These are phyloP conservation scores for Agonopterix subpropinquella DNA, from an alignment of 2,888 invertebrate genomes.

Conservation along the genomic window DNA sequence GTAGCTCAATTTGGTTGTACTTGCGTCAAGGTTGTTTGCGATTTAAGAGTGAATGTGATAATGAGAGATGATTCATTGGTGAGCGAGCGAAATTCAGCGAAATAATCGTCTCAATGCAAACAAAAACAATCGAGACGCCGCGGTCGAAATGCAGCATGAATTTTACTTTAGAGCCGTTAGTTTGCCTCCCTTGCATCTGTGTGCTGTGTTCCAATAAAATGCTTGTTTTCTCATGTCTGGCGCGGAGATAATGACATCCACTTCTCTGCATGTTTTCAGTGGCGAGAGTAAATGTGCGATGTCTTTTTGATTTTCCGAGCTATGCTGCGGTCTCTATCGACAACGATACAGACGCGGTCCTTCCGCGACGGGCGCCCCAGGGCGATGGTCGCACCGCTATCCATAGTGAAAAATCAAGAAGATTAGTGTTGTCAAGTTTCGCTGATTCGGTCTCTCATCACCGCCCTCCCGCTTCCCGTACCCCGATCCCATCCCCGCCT, in stretches of 20 bases:
- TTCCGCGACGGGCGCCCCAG: constrained; percentile 21
- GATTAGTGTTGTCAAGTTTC: constrained; percentile 57
- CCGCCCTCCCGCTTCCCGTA: constrained; percentile 32
- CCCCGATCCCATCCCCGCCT: constrained; percentile 20
- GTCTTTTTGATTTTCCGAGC: constrained; percentile 68
- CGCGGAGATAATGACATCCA: constrained; percentile 40
- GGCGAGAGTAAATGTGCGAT: constrained; percentile 62
- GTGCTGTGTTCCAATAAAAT: constrained; percentile 51
- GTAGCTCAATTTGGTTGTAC: constrained; percentile 67
- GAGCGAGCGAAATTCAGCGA: constrained; percentile 73
- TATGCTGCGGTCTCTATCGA: constrained; percentile 49
- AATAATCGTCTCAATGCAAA: constrained; percentile 33
- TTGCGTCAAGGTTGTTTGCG: constrained; percentile 55
- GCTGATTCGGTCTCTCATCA: constrained; percentile 72
- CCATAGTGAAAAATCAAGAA: constrained; percentile 68
- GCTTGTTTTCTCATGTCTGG: constrained; percentile 43
- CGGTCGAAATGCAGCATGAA: constrained; percentile 51
- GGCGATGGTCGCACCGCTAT: constrained; percentile 43
- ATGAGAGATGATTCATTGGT: constrained; percentile 28
- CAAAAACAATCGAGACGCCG: constrained; percentile 28
- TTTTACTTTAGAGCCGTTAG: constrained; percentile 49
- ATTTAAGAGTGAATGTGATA: constrained; percentile 38
- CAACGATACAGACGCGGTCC: constrained; percentile 29
- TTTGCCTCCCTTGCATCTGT: constrained; percentile 61
- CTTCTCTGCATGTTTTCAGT: constrained; percentile 63